A percentile compares a stretch with the other conserved stretches of the same genome.
phyloP scores from a whole-genome alignment of 2,888 invertebrate genomes.

The Danaus chrysippus region DNA sequence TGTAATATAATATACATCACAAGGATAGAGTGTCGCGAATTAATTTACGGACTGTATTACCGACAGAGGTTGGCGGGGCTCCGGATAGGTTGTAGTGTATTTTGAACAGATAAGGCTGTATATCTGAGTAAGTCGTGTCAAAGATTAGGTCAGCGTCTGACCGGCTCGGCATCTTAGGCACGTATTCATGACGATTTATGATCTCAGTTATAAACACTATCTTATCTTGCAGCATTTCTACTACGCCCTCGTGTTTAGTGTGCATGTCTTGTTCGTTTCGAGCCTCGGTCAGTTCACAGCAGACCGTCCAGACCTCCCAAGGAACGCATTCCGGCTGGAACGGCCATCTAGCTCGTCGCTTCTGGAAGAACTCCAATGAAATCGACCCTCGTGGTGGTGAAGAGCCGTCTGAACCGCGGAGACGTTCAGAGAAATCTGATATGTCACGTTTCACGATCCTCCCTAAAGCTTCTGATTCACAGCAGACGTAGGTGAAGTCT shows the following conservation, averaged over 20 bases:
- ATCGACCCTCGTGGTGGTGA: constrained; percentile 88
- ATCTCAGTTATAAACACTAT: constrained; percentile 96
- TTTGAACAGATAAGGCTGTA: constrained; percentile 98
- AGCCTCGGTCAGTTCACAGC: constrained; percentile 91
- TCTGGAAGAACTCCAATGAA: constrained; percentile 96
- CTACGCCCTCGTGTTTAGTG: constrained; percentile 91
- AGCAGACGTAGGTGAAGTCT: constrained; percentile 98
- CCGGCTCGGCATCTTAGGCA: constrained; percentile 96
- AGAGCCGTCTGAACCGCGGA: constrained; percentile 84
- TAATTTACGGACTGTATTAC: constrained; percentile 93
- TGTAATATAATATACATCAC: constrained; percentile 68
- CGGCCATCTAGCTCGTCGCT: constrained; percentile 92
- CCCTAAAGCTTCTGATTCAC: constrained; percentile 89
- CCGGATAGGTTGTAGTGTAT: constrained; percentile 90
- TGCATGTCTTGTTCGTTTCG: constrained; percentile 93
- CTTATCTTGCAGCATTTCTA: constrained; percentile 93
- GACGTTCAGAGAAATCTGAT: constrained; percentile 86
- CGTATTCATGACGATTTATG: constrained; percentile 97
- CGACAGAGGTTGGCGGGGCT: constrained; percentile 88
- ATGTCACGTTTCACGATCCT: constrained; percentile 86
- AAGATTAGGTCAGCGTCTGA: constrained; percentile 96
- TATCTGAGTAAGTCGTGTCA: constrained; percentile 94
- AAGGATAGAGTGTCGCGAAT: constrained; percentile 91
- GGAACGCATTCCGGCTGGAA: constrained; percentile 95
- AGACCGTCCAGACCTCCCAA: constrained; percentile 99